Conservation (phyloP, 2,888 invertebrate genomes). For the Notocelia uddmanniana region DNA sequence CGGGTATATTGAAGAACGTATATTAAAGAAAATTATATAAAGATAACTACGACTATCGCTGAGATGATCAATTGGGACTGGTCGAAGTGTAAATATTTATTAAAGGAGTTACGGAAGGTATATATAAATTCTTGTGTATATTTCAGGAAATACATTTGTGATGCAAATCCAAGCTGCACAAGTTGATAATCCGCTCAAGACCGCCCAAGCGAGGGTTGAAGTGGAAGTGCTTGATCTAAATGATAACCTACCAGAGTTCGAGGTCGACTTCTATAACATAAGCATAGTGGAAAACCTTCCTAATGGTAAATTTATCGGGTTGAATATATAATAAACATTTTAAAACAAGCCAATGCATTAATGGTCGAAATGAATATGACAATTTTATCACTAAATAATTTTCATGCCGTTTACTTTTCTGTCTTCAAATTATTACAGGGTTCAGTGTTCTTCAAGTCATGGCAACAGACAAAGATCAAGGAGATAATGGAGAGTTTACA, state of each 20-base stretch:
- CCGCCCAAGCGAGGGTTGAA: conserved; percentile 90
- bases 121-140: background rate
- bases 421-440: conserved; percentile 59
- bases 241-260: conserved; percentile 94
- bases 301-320: conserved; percentile 84
- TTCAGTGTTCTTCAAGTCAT: conserved; percentile 87
- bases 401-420: too few species aligned
- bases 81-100: background rate
- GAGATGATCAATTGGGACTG: background rate
- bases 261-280: conserved; percentile 95
- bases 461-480: conserved; percentile 93
- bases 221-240: conserved; percentile 91
- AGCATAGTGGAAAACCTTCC: conserved; percentile 97
- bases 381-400: background rate
- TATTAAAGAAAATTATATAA: background rate
- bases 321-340: too few species aligned
- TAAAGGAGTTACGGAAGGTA: too few species aligned
- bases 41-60: background rate
- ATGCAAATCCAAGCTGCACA: conserved; percentile 93
- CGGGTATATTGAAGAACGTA: conserved; percentile 73
- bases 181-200: conserved; percentile 91
- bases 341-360: background rate
- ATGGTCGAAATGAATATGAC: background rate
- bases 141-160: conserved; percentile 89
- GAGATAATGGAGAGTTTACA: conserved; percentile 93